Evolutionary conservation across 2,888 invertebrate genomes (phyloP).

Genomic region (Villa cingulata): DNA sequence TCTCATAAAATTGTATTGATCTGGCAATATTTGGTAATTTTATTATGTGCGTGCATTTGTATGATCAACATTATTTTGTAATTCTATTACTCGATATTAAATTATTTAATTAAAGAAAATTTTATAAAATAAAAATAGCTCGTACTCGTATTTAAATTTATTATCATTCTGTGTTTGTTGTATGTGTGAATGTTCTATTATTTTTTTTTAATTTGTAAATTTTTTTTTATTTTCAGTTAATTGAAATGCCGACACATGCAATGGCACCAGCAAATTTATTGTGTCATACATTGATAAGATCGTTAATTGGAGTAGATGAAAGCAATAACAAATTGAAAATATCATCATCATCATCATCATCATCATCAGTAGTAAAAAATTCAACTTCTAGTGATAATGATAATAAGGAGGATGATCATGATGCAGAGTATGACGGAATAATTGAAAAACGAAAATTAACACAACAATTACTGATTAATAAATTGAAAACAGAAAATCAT

Average conservation of each 20-base stretch:
- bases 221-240: constrained; percentile 24
- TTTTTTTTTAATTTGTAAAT: too few species aligned
- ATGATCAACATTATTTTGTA: too few species aligned
- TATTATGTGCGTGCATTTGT: too few species aligned
- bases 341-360: neutral
- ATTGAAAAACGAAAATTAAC: neutral
- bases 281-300: neutral
- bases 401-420: neutral
- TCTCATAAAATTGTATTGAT: too few species aligned
- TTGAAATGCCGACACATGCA: constrained; percentile 31
- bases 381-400: neutral
- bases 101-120: too few species aligned
- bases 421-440: constrained; percentile 1
- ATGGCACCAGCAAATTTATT: constrained; percentile 32
- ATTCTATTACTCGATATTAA: too few species aligned
- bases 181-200: too few species aligned
- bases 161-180: too few species aligned
- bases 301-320: constrained; percentile 10
- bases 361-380: neutral
- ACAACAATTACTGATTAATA: neutral
- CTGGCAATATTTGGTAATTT: too few species aligned
- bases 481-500: neutral
- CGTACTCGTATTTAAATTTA: too few species aligned
- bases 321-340: constrained; percentile 1
- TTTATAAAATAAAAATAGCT: too few species aligned